Percentiles rank a stretch among this genome's conserved stretches.
Conservation (phyloP, 30 jellyfish, hydroid and myxozoan species). For the Aurelia aurita complex sp. Pacific region DNA sequence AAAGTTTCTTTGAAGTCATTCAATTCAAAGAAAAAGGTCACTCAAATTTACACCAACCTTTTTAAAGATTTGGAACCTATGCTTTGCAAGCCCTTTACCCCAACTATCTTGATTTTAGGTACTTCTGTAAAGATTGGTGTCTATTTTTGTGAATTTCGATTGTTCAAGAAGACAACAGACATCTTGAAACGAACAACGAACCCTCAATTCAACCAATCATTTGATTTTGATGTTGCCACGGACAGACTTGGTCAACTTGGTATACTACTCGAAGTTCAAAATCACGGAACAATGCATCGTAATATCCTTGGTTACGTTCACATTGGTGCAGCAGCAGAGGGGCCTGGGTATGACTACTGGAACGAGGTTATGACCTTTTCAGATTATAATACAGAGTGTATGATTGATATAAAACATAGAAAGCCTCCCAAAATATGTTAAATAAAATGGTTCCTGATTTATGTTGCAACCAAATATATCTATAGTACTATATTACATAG, state of each 20-base stretch:
- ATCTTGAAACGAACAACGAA: constrained; percentile 47
- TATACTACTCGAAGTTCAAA: constrained; percentile 69
- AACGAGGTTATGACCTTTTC: constrained; percentile 67
- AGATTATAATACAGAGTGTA: constrained; percentile 31
- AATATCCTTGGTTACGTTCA: constrained; percentile 79
- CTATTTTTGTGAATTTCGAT: constrained; percentile 40
- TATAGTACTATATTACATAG: too few relatives aligned
- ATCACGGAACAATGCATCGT: constrained; percentile 77
- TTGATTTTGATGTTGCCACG: constrained; percentile 66
- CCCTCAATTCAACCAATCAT: constrained; percentile 64
- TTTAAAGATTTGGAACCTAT: not conserved
- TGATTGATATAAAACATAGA: constrained; percentile 9
- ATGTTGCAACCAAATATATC: too few relatives aligned
- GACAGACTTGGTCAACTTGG: constrained; percentile 70
- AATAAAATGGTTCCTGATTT: not conserved
- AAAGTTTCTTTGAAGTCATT: too few relatives aligned
- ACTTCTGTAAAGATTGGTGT: constrained; percentile 76
- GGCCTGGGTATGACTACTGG: constrained; percentile 80
- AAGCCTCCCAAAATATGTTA: constrained; percentile 47
- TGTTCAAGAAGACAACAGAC: constrained; percentile 54
- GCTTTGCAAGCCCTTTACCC: not conserved
- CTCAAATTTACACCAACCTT: too few relatives aligned
- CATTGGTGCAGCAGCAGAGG: constrained; percentile 80
- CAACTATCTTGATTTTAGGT: constrained; percentile 23
- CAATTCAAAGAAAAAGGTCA: too few relatives aligned